phyloP scores from a whole-genome alignment of 2,888 invertebrate genomes.

The Campaea margaritaria region DNA sequence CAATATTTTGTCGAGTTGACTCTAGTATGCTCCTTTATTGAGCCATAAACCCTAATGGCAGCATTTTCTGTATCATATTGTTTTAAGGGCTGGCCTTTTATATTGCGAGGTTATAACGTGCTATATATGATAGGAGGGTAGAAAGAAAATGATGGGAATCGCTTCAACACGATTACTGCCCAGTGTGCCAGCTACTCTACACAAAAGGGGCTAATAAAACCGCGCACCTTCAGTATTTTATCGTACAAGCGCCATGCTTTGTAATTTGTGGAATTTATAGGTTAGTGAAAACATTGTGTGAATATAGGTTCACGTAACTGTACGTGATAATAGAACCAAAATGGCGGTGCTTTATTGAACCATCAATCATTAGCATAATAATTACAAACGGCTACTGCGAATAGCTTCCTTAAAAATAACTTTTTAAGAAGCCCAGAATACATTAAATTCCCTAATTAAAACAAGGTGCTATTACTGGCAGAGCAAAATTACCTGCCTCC shows the following conservation, averaged over 20 bases:
- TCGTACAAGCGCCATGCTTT: no score
- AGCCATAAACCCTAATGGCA: slow-evolving; percentile 64
- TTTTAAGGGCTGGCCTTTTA: slow-evolving; percentile 56
- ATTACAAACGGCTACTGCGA: slow-evolving; percentile 15
- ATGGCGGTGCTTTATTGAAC: not conserved
- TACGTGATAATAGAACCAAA: not conserved
- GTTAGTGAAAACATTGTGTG: not conserved
- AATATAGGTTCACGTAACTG: not conserved
- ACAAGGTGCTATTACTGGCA: slow-evolving; percentile 37
- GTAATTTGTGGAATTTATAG: not conserved
- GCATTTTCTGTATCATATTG: slow-evolving; percentile 64
- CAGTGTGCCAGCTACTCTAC: not conserved
- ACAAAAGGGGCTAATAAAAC: not conserved
- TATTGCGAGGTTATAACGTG: slow-evolving; percentile 44
- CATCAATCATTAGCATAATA: slow-evolving; percentile 8
- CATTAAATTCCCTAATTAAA: slow-evolving; percentile 40
- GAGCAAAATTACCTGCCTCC: slow-evolving; percentile 36
- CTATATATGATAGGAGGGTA: slow-evolving; percentile 47
- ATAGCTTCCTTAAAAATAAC: slow-evolving; percentile 30
- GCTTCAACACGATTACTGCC: slow-evolving; percentile 23
- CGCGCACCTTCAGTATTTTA: not conserved
- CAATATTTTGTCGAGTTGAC: slow-evolving; percentile 49
- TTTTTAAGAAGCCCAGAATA: slow-evolving; percentile 32
- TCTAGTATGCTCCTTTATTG: slow-evolving; percentile 50
- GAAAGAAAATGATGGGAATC: slow-evolving; percentile 36